A percentile compares a stretch with the other conserved stretches of the same genome.
phyloP scores from a whole-genome alignment of 2,888 invertebrate species.

The Tanypteryx hageni region DNA sequence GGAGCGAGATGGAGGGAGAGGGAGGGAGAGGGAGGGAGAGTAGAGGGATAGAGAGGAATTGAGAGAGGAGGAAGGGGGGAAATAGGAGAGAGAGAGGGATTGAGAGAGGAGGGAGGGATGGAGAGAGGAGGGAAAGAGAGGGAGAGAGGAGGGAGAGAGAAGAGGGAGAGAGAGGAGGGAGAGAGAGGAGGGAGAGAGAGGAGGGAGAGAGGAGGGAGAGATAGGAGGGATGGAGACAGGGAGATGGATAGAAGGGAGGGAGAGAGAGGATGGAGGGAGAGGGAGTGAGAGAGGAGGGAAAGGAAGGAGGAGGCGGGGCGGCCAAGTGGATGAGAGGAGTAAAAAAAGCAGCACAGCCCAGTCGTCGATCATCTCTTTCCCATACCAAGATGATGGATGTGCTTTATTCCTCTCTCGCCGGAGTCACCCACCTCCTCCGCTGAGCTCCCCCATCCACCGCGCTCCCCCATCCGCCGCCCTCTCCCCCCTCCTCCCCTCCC shows the following conservation, averaged over 20 bases:
- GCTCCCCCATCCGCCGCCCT: neutral
- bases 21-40: neutral
- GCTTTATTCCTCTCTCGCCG: neutral
- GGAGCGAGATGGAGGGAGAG: neutral
- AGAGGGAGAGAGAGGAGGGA: neutral
- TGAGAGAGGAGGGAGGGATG: neutral
- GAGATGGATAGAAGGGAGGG: no score
- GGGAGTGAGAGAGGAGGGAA: neutral
- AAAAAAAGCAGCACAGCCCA: constrained; percentile 14
- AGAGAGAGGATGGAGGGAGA: neutral
- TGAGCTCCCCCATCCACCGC: neutral
- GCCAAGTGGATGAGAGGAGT: neutral
- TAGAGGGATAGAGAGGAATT: neutral
- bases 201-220: neutral
- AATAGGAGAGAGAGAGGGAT: neutral
- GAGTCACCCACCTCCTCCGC: neutral
- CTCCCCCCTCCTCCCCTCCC: neutral
- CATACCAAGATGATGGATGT: constrained; percentile 49
- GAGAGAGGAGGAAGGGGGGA: neutral
- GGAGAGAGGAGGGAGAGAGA: no score
- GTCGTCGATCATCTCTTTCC: constrained; percentile 59
- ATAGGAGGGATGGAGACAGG: no score
- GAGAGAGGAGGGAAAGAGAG: neutral
- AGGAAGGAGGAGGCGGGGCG: neutral
- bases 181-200: neutral